These are phyloP conservation scores for Hartigia nigra DNA, from an alignment of 2,888 invertebrate species.

Conservation along the genomic window DNA sequence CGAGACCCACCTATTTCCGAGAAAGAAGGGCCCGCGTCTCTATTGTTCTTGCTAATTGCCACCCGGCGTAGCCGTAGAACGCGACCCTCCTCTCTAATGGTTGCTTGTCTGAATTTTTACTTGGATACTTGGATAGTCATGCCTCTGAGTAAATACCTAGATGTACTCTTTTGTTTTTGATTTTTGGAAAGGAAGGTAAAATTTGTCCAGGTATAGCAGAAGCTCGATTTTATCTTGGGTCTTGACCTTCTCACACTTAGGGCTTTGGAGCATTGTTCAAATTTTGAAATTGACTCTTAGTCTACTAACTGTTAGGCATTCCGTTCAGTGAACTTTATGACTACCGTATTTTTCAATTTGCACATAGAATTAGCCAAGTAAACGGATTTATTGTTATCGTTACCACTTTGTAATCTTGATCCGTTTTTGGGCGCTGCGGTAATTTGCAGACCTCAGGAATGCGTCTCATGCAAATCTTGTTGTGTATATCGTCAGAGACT, in stretches of 20 bases:
- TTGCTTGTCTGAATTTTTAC: neutral
- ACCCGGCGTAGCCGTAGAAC: slow-evolving; percentile 46
- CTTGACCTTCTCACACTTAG: neutral
- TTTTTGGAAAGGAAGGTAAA: neutral
- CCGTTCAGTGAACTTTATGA: neutral
- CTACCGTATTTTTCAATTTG: neutral
- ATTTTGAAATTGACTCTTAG: neutral
- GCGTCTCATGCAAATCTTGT: neutral
- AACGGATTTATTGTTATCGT: neutral
- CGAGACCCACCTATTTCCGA: slow-evolving; percentile 55
- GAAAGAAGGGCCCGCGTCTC: slow-evolving; percentile 54
- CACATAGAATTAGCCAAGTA: neutral
- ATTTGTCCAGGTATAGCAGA: neutral
- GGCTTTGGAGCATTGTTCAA: neutral
- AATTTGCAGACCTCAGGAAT: neutral
- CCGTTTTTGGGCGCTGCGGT: neutral
- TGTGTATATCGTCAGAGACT: neutral
- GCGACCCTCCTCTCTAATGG: slow-evolving; percentile 24
- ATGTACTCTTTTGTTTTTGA: neutral
- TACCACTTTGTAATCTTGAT: neutral
- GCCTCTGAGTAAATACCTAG: slow-evolving; percentile 19
- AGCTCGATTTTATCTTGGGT: neutral
- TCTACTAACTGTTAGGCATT: neutral
- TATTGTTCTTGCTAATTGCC: slow-evolving; percentile 66
- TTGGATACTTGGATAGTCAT: slow-evolving; percentile 18